These are phyloP conservation scores for Amphimallon solstitiale DNA, from an alignment of 2,888 invertebrate genomes.

Conservation along the genomic window DNA sequence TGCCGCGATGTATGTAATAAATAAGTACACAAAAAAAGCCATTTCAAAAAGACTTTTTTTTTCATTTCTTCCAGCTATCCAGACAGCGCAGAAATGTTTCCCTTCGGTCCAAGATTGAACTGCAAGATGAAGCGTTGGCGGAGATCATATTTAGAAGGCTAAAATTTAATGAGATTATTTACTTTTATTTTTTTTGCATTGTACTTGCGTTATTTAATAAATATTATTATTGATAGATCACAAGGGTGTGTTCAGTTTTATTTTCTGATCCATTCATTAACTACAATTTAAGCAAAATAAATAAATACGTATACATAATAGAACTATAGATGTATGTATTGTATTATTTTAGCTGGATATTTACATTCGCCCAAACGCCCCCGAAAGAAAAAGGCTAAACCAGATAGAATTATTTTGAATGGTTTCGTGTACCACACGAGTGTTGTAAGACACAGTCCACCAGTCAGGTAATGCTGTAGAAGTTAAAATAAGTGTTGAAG, in stretches of 20 bases:
- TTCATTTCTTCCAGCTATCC: slow-evolving; percentile 47
- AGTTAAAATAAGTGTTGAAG: too few relatives aligned
- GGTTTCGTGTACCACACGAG: slow-evolving; percentile 58
- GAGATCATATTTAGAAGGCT: slow-evolving; percentile 25
- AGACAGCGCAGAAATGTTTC: slow-evolving; percentile 45
- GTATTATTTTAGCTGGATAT: slow-evolving; percentile 30
- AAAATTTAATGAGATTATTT: neutral
- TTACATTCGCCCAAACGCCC: slow-evolving; percentile 6
- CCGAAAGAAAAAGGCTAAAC: slow-evolving; percentile 22
- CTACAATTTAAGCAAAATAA: too few relatives aligned
- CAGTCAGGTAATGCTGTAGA: slow-evolving; percentile 32
- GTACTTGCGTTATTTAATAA: too few relatives aligned
- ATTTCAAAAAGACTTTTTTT: neutral
- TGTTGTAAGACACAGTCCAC: slow-evolving; percentile 49
- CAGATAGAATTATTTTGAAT: slow-evolving; percentile 52
- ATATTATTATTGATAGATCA: too few relatives aligned
- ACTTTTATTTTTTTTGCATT: slow-evolving; percentile 15
- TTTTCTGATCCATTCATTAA: too few relatives aligned
- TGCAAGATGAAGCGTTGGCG: slow-evolving; percentile 42
- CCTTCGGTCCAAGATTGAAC: slow-evolving; percentile 42
- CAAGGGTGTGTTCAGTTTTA: too few relatives aligned
- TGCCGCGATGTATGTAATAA: slow-evolving; percentile 45
- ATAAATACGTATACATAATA: too few relatives aligned
- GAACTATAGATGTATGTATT: neutral
- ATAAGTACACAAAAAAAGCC: neutral